These are phyloP conservation scores for Stratiolaelaps scimitus DNA, from an alignment of 1,140 invertebrate species.

Conservation along the genomic window DNA sequence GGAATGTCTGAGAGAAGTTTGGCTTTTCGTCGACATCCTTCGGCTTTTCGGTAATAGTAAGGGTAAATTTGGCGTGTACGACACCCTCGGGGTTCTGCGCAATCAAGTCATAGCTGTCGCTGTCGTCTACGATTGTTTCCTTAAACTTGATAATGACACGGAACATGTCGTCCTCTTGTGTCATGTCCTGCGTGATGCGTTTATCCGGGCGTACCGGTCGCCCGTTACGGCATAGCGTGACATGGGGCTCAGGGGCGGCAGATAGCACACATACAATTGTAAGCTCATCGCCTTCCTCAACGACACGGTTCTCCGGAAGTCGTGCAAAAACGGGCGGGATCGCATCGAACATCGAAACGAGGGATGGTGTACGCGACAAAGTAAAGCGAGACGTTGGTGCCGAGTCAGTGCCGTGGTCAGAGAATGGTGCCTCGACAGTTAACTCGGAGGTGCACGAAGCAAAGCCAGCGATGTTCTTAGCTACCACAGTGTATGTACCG, in stretches of 20 bases:
- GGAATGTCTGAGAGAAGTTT: constrained; percentile 70
- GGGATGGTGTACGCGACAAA: constrained; percentile 70
- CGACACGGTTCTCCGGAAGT: constrained; percentile 66
- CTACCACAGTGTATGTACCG: constrained; percentile 87
- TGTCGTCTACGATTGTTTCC: constrained; percentile 60
- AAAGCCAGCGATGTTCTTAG: constrained; percentile 85
- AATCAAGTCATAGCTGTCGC: constrained; percentile 72
- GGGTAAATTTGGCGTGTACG: constrained; percentile 59
- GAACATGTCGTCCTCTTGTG: constrained; percentile 80
- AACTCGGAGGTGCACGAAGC: constrained; percentile 80
- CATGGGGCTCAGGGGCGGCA: constrained; percentile 64
- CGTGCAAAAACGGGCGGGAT: constrained; percentile 82
- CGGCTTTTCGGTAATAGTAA: constrained; percentile 48
- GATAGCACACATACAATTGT: constrained; percentile 69
- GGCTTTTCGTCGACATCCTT: constrained; percentile 54
- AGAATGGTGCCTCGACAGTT: constrained; percentile 67
- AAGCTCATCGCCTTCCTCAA: constrained; percentile 62
- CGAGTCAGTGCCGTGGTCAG: constrained; percentile 74
- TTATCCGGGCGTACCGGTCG: constrained; percentile 54
- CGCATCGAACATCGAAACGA: constrained; percentile 77
- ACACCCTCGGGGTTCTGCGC: constrained; percentile 81
- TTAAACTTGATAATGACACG: constrained; percentile 63
- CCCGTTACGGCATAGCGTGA: constrained; percentile 65
- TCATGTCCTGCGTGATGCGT: constrained; percentile 54
- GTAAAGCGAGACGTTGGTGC: constrained; percentile 59